These are phyloP conservation scores for Phortica variegata DNA, from an alignment of 1,140 invertebrate genomes.

Conservation along the genomic window DNA sequence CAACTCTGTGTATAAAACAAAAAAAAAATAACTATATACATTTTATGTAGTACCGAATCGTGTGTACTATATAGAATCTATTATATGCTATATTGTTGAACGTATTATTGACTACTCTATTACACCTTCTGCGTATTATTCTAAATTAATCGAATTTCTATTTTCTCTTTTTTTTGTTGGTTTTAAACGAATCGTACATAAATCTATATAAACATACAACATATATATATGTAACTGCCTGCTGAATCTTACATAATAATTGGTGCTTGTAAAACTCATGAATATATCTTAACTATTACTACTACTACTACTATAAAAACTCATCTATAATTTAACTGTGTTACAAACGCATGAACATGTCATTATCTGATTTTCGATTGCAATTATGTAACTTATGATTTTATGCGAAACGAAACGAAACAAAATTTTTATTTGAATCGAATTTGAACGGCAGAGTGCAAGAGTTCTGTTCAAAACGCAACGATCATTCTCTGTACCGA, in stretches of 20 bases:
- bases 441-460: slow-evolving; percentile 62
- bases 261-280: slow-evolving; percentile 49
- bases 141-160: slow-evolving; percentile 8
- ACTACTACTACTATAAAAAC: slow-evolving; percentile 23
- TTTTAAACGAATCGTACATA: slow-evolving; percentile 27
- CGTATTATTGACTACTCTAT: not conserved
- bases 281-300: slow-evolving; percentile 7
- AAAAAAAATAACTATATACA: too few species aligned
- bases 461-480: slow-evolving; percentile 87
- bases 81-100: too few species aligned
- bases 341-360: slow-evolving; percentile 34
- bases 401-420: slow-evolving; percentile 19
- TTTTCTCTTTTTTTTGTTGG: not conserved
- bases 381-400: slow-evolving; percentile 32
- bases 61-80: too few species aligned
- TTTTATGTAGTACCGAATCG: too few species aligned
- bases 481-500: slow-evolving; percentile 87
- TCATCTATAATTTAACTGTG: too few species aligned
- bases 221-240: slow-evolving; percentile 43
- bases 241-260: slow-evolving; percentile 46
- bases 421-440: slow-evolving; percentile 7
- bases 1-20: too few species aligned
- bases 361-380: slow-evolving; percentile 28
- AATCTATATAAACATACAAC: slow-evolving; percentile 49
- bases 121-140: not conserved